Conservation (phyloP, 2,113 vertebrate genomes). For the Archilochus colubris region DNA sequence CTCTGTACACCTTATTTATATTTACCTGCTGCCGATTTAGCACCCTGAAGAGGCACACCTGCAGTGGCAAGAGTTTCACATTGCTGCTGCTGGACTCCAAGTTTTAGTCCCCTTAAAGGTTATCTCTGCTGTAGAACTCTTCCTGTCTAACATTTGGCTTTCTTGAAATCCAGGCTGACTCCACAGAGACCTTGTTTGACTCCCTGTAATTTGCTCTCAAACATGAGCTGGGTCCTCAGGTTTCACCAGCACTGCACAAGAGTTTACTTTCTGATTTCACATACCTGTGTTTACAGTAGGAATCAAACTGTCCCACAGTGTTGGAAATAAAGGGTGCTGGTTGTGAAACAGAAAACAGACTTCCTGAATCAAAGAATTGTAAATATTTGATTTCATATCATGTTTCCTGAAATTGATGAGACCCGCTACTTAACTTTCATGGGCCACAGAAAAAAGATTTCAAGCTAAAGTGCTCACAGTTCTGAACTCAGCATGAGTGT, state of each 20-base stretch:
- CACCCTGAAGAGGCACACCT: slow-evolving; percentile 38
- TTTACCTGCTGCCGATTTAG: slow-evolving; percentile 36
- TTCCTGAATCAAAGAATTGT: background rate
- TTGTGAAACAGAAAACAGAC: background rate
- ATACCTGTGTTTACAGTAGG: background rate
- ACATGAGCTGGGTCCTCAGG: background rate
- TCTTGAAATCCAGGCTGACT: background rate
- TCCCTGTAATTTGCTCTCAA: background rate
- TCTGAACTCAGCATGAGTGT: background rate
- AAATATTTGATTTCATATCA: background rate
- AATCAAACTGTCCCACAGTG: background rate
- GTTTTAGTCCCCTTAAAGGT: background rate
- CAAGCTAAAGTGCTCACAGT: background rate
- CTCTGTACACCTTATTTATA: slow-evolving; percentile 43
- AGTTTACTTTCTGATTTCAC: background rate
- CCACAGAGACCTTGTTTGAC: background rate
- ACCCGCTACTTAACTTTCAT: background rate
- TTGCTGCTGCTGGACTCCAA: background rate
- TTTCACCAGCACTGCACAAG: background rate
- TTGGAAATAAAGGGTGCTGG: background rate
- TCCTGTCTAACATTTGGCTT: background rate
- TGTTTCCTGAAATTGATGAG: background rate
- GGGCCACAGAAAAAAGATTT: background rate
- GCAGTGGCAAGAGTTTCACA: slow-evolving; percentile 6
- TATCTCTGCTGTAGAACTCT: background rate